These are phyloP conservation scores for Mechanitis messenoides DNA, from an alignment of 2,888 invertebrate genomes.

Conservation along the genomic window DNA sequence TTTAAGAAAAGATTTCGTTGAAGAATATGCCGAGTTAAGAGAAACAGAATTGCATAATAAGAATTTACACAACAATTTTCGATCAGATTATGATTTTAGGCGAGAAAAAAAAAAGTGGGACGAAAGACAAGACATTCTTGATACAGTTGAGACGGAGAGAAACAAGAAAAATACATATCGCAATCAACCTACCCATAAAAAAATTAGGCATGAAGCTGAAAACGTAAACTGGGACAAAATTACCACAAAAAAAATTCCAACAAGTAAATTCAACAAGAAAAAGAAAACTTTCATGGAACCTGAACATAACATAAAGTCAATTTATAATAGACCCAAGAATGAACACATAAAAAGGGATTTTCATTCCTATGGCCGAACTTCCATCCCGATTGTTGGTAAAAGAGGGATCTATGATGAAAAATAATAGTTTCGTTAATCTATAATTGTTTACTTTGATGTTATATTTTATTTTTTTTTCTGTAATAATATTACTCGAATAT, in stretches of 20 bases:
- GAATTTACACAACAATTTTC: background rate
- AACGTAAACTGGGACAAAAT: background rate
- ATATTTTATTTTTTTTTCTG: too few species aligned
- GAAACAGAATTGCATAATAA: slow-evolving; percentile 12
- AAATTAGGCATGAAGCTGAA: background rate
- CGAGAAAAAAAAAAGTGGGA: background rate
- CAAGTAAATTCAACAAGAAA: background rate
- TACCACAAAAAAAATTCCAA: background rate
- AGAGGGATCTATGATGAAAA: slow-evolving; percentile 27
- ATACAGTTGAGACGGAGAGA: background rate
- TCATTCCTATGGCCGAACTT: slow-evolving; percentile 20
- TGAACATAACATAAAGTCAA: background rate
- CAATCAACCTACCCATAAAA: background rate
- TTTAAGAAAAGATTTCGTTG: background rate
- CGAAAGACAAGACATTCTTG: background rate
- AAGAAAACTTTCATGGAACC: slow-evolving; percentile 1
- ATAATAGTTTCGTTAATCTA: slow-evolving; percentile 9
- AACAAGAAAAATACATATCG: background rate
- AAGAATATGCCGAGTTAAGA: background rate
- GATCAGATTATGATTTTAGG: background rate
- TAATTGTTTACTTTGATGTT: too few species aligned
- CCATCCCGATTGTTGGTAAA: slow-evolving; percentile 25
- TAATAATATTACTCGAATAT: too few species aligned
- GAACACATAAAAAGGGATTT: slow-evolving; percentile 4
- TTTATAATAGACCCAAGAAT: slow-evolving; percentile 13